These are phyloP conservation scores for Parazoanthus darwini DNA, from an alignment of 92 coral and sea anemone species.

Conservation along the genomic window DNA sequence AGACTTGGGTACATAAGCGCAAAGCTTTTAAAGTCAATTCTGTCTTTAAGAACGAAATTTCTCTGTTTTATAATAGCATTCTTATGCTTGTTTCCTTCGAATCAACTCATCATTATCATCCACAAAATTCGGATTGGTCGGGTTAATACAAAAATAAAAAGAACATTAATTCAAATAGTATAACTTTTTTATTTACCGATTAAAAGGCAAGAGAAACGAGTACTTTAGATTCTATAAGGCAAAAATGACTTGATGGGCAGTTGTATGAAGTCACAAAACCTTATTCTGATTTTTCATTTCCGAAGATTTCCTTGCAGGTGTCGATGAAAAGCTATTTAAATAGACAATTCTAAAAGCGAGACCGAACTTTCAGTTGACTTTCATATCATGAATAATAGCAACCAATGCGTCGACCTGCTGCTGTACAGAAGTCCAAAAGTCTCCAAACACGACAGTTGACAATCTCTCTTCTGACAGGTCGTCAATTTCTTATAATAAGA, in stretches of 20 bases:
- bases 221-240: neutral
- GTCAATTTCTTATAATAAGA: neutral
- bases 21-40: too few species aligned
- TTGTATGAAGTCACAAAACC: neutral
- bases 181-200: neutral
- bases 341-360: neutral
- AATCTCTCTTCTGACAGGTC: neutral
- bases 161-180: too few species aligned
- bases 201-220: neutral
- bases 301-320: neutral
- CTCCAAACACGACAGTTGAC: neutral
- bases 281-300: neutral
- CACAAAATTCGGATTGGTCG: too few species aligned
- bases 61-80: neutral
- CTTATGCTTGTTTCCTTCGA: too few species aligned
- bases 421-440: neutral
- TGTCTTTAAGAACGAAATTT: neutral
- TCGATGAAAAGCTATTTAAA: neutral
- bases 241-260: neutral
- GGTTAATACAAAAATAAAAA: too few species aligned
- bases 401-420: neutral
- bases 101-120: too few species aligned
- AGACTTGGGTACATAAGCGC: neutral
- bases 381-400: neutral
- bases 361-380: neutral